A percentile compares a stretch with the other conserved stretches of the same genome.
Evolutionary conservation across 2,888 invertebrate species (phyloP).

Genomic region (Trichacis sp.): DNA sequence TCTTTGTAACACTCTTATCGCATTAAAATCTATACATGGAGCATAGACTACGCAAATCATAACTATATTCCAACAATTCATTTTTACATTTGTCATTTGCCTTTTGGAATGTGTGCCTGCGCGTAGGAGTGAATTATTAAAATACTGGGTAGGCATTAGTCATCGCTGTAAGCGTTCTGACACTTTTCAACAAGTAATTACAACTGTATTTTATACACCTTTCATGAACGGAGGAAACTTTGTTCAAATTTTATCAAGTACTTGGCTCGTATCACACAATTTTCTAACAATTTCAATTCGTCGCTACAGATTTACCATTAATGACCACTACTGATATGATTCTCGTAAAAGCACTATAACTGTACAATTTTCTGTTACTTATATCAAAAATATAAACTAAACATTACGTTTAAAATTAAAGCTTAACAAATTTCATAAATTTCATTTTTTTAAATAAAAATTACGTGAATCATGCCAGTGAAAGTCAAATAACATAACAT

Average conservation of each 20-base stretch:
- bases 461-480: background rate
- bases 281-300: constrained; percentile 8
- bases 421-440: too few species aligned
- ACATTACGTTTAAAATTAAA: too few species aligned
- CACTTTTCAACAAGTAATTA: constrained; percentile 11
- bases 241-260: constrained; percentile 18
- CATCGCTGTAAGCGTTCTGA: constrained; percentile 9
- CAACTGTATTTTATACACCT: constrained; percentile 8
- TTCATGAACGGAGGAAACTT: background rate
- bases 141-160: constrained; percentile 33
- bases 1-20: constrained; percentile 26
- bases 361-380: background rate
- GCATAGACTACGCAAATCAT: constrained; percentile 32
- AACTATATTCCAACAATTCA: constrained; percentile 55
- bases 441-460: background rate
- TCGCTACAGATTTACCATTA: background rate
- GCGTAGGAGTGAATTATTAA: constrained; percentile 6
- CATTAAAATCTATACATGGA: constrained; percentile 28
- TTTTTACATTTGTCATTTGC: constrained; percentile 38
- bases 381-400: too few species aligned
- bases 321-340: background rate
- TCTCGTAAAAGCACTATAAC: background rate
- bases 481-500: background rate
- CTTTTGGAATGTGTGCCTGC: constrained; percentile 29
- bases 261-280: constrained; percentile 15